These are phyloP conservation scores for Synanthedon vespiformis DNA, from an alignment of 2,888 invertebrate genomes.

Conservation along the genomic window DNA sequence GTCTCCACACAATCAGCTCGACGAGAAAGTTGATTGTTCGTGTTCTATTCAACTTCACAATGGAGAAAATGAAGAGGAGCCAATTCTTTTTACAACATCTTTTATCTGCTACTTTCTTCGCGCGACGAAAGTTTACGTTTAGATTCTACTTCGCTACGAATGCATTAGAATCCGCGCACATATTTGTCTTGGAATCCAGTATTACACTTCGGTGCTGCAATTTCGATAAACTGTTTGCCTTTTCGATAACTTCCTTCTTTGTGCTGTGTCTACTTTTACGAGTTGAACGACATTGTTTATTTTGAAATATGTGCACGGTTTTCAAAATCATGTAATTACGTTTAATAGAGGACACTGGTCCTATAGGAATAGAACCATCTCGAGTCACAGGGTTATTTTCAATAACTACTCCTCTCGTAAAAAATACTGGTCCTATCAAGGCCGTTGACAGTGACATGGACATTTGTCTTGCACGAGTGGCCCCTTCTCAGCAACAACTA, in stretches of 20 bases:
- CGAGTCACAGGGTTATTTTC: no score
- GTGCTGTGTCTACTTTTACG: neutral
- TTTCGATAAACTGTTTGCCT: constrained; percentile 47
- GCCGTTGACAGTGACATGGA: constrained; percentile 16
- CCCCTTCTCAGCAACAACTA: constrained; percentile 32
- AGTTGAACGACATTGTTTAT: neutral
- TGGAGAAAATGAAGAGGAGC: constrained; percentile 63
- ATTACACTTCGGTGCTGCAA: constrained; percentile 37
- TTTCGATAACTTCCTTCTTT: constrained; percentile 3
- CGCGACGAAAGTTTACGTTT: constrained; percentile 57
- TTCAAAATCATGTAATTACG: constrained; percentile 13
- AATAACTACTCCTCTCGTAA: no score
- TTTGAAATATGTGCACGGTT: constrained; percentile 1
- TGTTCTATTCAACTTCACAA: constrained; percentile 63
- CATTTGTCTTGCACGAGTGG: constrained; percentile 26
- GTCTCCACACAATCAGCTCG: constrained; percentile 60
- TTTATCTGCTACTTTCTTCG: constrained; percentile 55
- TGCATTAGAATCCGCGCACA: constrained; percentile 49
- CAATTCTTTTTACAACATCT: constrained; percentile 56
- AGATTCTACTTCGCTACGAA: constrained; percentile 42
- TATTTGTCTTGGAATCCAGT: constrained; percentile 54
- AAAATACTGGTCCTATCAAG: constrained; percentile 25
- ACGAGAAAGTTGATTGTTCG: constrained; percentile 62
- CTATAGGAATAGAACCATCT: no score
- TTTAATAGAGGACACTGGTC: constrained; percentile 24